Evolutionary conservation across 2,113 vertebrate genomes (phyloP).

Genomic region (Barbus barbus): DNA sequence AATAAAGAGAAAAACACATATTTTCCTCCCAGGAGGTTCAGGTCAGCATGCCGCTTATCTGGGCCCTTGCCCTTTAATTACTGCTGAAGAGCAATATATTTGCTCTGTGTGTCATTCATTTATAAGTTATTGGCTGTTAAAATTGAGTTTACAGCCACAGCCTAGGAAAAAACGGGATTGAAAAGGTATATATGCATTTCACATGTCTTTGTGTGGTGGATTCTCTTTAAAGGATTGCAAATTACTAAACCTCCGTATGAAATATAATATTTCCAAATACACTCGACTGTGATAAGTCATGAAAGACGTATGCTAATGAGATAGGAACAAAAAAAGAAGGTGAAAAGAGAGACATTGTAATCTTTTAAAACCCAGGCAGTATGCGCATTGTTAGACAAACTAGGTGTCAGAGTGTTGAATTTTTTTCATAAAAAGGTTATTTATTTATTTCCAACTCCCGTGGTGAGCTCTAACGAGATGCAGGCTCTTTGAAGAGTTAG

Average conservation of each 20-base stretch:
- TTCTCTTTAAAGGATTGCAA: slow-evolving; percentile 73
- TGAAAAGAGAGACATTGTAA: slow-evolving; percentile 69
- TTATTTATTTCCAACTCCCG: slow-evolving; percentile 65
- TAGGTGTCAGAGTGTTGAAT: slow-evolving; percentile 67
- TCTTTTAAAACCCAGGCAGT: slow-evolving; percentile 73
- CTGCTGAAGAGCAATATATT: slow-evolving; percentile 31
- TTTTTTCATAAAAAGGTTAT: slow-evolving; percentile 60
- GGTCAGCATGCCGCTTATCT: slow-evolving; percentile 34
- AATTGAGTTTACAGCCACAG: not conserved
- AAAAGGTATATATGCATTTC: slow-evolving; percentile 64
- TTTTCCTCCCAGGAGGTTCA: slow-evolving; percentile 35
- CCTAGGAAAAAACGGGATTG: slow-evolving; percentile 24
- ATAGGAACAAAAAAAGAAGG: slow-evolving; percentile 61
- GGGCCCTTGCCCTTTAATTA: slow-evolving; percentile 31
- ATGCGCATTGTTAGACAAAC: slow-evolving; percentile 74
- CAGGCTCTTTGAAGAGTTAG: slow-evolving; percentile 67
- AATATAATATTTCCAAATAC: slow-evolving; percentile 70
- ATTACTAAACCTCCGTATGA: slow-evolving; percentile 69
- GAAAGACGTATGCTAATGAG: slow-evolving; percentile 75
- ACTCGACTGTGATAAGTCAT: slow-evolving; percentile 71
- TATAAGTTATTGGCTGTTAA: slow-evolving; percentile 34
- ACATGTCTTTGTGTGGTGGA: slow-evolving; percentile 1
- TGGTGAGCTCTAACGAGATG: slow-evolving; percentile 68
- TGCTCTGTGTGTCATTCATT: slow-evolving; percentile 30
- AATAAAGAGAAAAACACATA: slow-evolving; percentile 27